phyloP scores from a whole-genome alignment of 2,797 vertebrate genomes.

The Tokudaia tokunoshimensis region DNA sequence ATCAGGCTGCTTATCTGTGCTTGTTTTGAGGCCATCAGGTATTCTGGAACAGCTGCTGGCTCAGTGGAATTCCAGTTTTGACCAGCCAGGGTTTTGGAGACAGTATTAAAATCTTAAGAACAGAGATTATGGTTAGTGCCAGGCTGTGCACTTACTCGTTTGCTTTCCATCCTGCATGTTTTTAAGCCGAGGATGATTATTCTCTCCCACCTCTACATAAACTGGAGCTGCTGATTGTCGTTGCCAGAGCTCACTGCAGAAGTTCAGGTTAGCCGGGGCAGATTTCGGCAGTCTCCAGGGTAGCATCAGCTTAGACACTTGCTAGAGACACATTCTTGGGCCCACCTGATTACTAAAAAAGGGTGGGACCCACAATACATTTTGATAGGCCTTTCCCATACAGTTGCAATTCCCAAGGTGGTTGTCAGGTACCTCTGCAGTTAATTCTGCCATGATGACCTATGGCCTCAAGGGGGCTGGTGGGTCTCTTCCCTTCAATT shows the following conservation, averaged over 20 bases:
- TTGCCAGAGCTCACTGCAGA: not conserved
- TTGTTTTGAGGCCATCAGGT: not conserved
- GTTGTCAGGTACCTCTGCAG: not conserved
- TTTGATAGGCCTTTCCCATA: not conserved
- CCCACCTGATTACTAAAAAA: not conserved
- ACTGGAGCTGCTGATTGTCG: not conserved
- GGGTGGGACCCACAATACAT: not conserved
- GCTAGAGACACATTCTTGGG: not conserved
- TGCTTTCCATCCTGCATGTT: conserved; percentile 49
- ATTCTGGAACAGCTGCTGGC: not conserved
- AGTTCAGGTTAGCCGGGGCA: conserved; percentile 11
- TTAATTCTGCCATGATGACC: not conserved
- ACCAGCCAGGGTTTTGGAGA: conserved; percentile 34
- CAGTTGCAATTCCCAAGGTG: not conserved
- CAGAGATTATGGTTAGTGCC: conserved; percentile 51
- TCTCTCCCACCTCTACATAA: not conserved
- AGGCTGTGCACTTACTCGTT: conserved; percentile 44
- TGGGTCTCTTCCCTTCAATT: conserved; percentile 54
- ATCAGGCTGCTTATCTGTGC: not conserved
- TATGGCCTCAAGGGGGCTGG: not conserved
- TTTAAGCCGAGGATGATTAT: conserved; percentile 56
- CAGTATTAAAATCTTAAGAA: conserved; percentile 75
- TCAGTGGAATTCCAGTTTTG: conserved; percentile 11
- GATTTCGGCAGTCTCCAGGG: not conserved
- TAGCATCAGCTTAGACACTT: not conserved